phyloP scores from a whole-genome alignment of 1,140 invertebrate species.

The Drosophila mojavensis region DNA sequence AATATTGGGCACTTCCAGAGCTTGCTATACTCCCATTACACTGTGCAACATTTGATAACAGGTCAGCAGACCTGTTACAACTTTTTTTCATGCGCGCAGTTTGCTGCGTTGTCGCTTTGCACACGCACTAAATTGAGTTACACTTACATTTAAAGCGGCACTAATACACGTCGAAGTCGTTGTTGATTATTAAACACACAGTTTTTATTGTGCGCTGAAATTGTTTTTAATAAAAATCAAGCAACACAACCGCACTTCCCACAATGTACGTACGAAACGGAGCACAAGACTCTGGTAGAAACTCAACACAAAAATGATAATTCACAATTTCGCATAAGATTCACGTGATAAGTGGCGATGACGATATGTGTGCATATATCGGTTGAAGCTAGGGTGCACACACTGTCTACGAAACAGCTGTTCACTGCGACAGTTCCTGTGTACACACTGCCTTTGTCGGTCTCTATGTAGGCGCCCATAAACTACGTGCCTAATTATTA shows the following conservation, averaged over 20 bases:
- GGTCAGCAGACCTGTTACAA: slow-evolving; percentile 58
- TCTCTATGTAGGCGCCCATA: slow-evolving; percentile 45
- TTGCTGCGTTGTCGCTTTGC: slow-evolving; percentile 41
- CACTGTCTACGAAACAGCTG: slow-evolving; percentile 37
- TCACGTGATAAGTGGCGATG: slow-evolving; percentile 63
- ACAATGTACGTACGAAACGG: slow-evolving; percentile 57
- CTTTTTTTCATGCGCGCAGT: slow-evolving; percentile 19
- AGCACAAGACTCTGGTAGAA: slow-evolving; percentile 62
- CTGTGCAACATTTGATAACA: slow-evolving; percentile 37
- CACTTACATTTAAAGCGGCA: slow-evolving; percentile 65
- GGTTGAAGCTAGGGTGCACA: slow-evolving; percentile 8
- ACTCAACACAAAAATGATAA: slow-evolving; percentile 65
- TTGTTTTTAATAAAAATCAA: slow-evolving; percentile 57
- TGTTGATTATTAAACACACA: slow-evolving; percentile 31
- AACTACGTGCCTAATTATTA: slow-evolving; percentile 47
- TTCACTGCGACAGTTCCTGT: slow-evolving; percentile 10
- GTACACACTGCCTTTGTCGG: slow-evolving; percentile 30
- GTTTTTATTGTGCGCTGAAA: slow-evolving; percentile 53
- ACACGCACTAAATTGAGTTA: slow-evolving; percentile 9
- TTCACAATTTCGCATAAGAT: slow-evolving; percentile 55
- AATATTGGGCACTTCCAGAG: slow-evolving; percentile 8
- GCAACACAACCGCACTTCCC: slow-evolving; percentile 75
- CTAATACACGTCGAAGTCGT: slow-evolving; percentile 40
- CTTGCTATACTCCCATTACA: slow-evolving; percentile 8
- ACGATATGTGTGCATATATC: slow-evolving; percentile 40